Evolutionary conservation across 2,797 vertebrate species (phyloP), one percentile per base, ranked within the genome.

Genomic region (Acropternis orthonyx): DNA sequence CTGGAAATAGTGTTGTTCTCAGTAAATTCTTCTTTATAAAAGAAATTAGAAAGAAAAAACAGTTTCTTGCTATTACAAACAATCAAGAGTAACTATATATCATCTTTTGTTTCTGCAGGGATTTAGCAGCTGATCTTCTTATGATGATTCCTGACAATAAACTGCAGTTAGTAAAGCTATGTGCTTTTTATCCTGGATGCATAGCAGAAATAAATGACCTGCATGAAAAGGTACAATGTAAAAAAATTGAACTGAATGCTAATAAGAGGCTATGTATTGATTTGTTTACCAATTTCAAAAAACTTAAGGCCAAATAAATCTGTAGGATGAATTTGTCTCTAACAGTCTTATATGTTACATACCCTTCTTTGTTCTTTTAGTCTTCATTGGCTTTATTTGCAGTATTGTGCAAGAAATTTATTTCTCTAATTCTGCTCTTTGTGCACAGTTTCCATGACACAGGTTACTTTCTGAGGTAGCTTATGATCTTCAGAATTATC

Each of bases 131-230:
- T 21, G 98, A 99, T 87, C 98, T 99, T 61, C 98, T 99, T 69
- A 96, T 95, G 92, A 99, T 99, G 99, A 99, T 98, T 92, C 99
- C 99, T 37, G 98, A 98, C 92, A 99, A 98, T 58, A 96, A 98
- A 81, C 94, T 98, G 18, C 98, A 99, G 39, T 92, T 99, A 97
- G 97, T 98, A 52, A 99, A 99, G 93, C 98, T 99, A 10, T 99
- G 99, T 95, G 98, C 99, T 36, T 99, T 99, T 96, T 99, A 98
- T 97, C 98, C 99, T 21, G 99, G 99, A 89, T 98, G 97, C 62
- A 24, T 71, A 9, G 97, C 97, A 75, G 99, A 99, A 94, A 98
- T 98, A 80, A 98, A 98, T 94, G 98, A 98, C 43, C 97, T 99
- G 36, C 99, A 98, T 56, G 95, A 98, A 87, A 98, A 98, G 98